phyloP scores from a whole-genome alignment of 2,888 invertebrate species.

The Luperina nickerlii region DNA sequence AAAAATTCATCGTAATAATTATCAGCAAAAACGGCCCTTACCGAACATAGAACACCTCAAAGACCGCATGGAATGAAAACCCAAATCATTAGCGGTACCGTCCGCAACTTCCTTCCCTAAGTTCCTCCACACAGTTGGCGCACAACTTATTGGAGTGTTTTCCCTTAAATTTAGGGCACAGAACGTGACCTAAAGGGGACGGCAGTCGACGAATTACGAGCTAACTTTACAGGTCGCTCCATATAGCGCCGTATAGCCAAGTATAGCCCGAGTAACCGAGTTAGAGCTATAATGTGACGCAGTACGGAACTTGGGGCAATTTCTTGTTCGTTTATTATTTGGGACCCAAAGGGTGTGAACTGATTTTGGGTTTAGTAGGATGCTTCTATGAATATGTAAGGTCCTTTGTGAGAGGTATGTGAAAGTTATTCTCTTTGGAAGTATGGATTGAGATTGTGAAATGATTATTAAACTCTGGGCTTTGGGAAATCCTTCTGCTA shows the following conservation, averaged over 20 bases:
- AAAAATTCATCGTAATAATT: too few relatives aligned
- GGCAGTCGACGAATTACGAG: constrained; percentile 80
- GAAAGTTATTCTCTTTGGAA: constrained; percentile 21
- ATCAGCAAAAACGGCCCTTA: background rate
- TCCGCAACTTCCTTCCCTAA: constrained; percentile 25
- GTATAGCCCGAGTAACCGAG: constrained; percentile 40
- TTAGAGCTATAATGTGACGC: constrained; percentile 64
- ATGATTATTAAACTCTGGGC: background rate
- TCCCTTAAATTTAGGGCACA: constrained; percentile 86
- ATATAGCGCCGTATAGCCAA: constrained; percentile 71
- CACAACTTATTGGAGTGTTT: constrained; percentile 84
- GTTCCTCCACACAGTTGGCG: constrained; percentile 71
- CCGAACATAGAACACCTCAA: too few relatives aligned
- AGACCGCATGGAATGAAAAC: too few relatives aligned
- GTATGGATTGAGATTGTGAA: background rate
- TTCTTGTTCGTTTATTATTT: constrained; percentile 62
- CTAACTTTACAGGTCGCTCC: constrained; percentile 78
- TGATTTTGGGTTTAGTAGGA: constrained; percentile 36
- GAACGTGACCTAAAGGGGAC: constrained; percentile 85
- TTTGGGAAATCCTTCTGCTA: background rate
- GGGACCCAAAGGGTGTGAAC: constrained; percentile 51
- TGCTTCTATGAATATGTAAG: constrained; percentile 46
- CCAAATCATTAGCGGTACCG: constrained; percentile 11
- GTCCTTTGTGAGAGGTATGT: constrained; percentile 29
- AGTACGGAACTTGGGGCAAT: constrained; percentile 65